These are phyloP conservation scores for Dexiosoma caninum DNA, from an alignment of 2,888 invertebrate genomes.

Conservation along the genomic window DNA sequence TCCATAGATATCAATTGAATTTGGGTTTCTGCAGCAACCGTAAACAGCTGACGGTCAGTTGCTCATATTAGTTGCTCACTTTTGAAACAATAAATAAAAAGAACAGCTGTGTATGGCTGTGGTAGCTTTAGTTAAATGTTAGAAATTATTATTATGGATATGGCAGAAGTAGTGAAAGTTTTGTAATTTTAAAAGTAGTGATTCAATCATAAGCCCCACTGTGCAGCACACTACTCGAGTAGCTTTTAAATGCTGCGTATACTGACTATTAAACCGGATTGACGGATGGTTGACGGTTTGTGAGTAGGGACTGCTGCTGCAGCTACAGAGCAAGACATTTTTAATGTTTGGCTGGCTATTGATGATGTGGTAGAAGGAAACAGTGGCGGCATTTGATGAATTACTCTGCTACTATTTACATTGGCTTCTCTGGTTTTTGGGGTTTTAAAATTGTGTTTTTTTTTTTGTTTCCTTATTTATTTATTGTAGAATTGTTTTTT, in stretches of 20 bases:
- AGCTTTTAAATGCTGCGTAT: slow-evolving; percentile 10
- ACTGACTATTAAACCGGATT: slow-evolving; percentile 21
- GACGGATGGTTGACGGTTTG: slow-evolving; percentile 35
- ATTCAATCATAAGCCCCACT: too few relatives aligned
- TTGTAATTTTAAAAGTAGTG: too few relatives aligned
- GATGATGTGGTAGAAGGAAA: slow-evolving; percentile 41
- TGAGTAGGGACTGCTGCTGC: not conserved
- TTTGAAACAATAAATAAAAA: too few relatives aligned
- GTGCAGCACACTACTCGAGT: not conserved
- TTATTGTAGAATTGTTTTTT: slow-evolving; percentile 29
- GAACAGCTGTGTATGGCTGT: too few relatives aligned
- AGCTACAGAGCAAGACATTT: not conserved
- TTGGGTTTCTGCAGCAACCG: too few relatives aligned
- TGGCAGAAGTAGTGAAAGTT: too few relatives aligned
- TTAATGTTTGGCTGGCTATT: not conserved
- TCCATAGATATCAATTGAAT: too few relatives aligned
- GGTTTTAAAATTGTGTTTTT: slow-evolving; percentile 2
- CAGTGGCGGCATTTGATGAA: slow-evolving; percentile 56
- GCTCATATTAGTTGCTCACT: too few relatives aligned
- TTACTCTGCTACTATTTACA: slow-evolving; percentile 56
- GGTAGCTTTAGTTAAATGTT: too few relatives aligned
- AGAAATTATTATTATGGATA: too few relatives aligned
- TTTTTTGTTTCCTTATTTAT: not conserved
- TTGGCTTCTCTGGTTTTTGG: slow-evolving; percentile 43
- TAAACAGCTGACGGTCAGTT: too few relatives aligned